Evolutionary conservation across 2,888 invertebrate genomes (phyloP).

Genomic region (Apodemia hepburni): DNA sequence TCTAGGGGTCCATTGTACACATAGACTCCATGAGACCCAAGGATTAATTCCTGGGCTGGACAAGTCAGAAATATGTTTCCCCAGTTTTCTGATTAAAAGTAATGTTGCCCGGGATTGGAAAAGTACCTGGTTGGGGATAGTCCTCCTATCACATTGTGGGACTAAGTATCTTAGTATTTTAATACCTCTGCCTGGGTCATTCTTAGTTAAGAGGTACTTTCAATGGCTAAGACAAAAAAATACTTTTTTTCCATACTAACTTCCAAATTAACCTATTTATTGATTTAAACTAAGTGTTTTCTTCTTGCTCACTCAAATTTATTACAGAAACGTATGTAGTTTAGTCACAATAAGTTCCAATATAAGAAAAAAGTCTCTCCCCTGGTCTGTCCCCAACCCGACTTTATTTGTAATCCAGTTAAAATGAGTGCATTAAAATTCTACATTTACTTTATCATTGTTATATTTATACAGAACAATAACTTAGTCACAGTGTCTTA

Average conservation of each 20-base stretch:
- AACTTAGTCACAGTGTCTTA: constrained; percentile 9
- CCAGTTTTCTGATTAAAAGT: too few relatives aligned
- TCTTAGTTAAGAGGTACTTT: constrained; percentile 18
- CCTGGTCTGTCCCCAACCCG: constrained; percentile 30
- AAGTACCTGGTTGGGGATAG: too few relatives aligned
- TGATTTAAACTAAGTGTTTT: constrained; percentile 8
- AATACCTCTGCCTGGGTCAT: background rate
- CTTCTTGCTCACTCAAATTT: constrained; percentile 16
- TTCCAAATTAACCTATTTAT: constrained; percentile 15
- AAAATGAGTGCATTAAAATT: too few relatives aligned
- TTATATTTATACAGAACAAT: constrained; percentile 8
- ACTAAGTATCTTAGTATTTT: too few relatives aligned
- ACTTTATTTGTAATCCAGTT: constrained; percentile 20
- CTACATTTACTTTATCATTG: background rate
- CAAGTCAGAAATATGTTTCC: too few relatives aligned
- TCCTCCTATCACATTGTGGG: too few relatives aligned
- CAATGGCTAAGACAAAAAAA: constrained; percentile 15
- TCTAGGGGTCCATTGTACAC: too few relatives aligned
- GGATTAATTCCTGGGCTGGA: too few relatives aligned
- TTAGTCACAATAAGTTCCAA: constrained; percentile 19
- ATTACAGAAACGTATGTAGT: constrained; percentile 18
- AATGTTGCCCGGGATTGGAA: too few relatives aligned
- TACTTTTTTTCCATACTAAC: constrained; percentile 12
- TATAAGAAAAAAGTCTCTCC: constrained; percentile 25
- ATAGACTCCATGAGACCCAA: too few relatives aligned